These are phyloP conservation scores for Ceratitis capitata DNA, from an alignment of 1,140 invertebrate genomes.

Conservation along the genomic window DNA sequence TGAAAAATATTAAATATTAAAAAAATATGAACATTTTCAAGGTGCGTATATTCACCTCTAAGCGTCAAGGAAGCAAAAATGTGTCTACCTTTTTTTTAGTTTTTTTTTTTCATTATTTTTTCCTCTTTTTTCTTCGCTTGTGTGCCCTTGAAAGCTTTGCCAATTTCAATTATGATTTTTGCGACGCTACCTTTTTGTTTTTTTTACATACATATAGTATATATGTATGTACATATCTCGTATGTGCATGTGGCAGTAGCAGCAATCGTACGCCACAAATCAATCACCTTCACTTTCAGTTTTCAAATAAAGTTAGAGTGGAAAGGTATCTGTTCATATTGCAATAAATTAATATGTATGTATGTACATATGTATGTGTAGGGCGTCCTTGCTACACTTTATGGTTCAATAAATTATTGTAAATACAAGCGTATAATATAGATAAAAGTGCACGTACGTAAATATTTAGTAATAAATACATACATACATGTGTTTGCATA, in stretches of 20 bases:
- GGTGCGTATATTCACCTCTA: background rate
- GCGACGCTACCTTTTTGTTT: too few species aligned
- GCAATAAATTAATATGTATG: background rate
- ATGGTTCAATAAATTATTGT: background rate
- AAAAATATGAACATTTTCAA: background rate
- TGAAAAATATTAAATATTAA: background rate
- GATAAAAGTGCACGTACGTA: background rate
- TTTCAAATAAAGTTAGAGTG: background rate
- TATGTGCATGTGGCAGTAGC: background rate
- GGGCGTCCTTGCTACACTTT: background rate
- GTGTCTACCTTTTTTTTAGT: background rate
- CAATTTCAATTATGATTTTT: conserved; percentile 15
- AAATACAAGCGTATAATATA: too few species aligned
- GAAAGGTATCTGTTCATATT: background rate
- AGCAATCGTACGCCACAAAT: background rate
- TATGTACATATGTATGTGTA: background rate
- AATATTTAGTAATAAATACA: background rate
- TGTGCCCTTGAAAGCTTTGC: background rate
- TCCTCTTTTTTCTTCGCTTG: background rate
- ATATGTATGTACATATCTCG: too few species aligned
- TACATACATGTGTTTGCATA: background rate
- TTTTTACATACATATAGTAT: too few species aligned
- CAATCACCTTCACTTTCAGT: conserved; percentile 15
- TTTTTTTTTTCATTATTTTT: background rate
- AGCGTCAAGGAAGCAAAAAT: background rate